These are phyloP conservation scores for Lycodopsis pacificus DNA, from an alignment of 2,797 vertebrate genomes.

Conservation along the genomic window DNA sequence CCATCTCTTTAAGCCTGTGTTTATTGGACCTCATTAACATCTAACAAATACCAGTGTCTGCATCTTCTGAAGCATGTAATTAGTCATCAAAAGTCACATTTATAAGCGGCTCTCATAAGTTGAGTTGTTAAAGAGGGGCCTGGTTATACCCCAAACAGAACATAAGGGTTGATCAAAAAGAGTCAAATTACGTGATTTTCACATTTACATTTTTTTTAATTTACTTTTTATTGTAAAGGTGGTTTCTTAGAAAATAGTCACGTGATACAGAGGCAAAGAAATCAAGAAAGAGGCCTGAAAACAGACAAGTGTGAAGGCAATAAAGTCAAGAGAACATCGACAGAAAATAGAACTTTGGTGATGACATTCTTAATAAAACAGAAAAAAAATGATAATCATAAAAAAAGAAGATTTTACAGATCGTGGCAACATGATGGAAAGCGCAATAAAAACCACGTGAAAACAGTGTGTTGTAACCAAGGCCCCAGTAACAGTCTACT, in stretches of 20 bases:
- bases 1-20: background rate
- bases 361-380: slow-evolving; percentile 80
- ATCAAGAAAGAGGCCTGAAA: slow-evolving; percentile 36
- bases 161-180: background rate
- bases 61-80: background rate
- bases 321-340: slow-evolving; percentile 67
- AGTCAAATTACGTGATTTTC: slow-evolving; percentile 34
- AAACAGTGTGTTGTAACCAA: slow-evolving; percentile 17
- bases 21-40: background rate
- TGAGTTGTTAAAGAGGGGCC: background rate
- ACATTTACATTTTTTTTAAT: slow-evolving; percentile 71
- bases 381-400: slow-evolving; percentile 51
- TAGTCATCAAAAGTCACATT: background rate
- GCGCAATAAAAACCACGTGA: slow-evolving; percentile 47
- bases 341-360: slow-evolving; percentile 87
- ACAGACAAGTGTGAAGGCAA: slow-evolving; percentile 58
- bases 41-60: background rate
- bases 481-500: slow-evolving; percentile 41
- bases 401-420: slow-evolving; percentile 39
- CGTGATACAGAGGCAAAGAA: slow-evolving; percentile 81
- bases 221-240: slow-evolving; percentile 91
- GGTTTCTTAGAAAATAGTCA: slow-evolving; percentile 94
- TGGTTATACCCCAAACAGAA: background rate
- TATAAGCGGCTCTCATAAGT: background rate
- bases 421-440: slow-evolving; percentile 63